phyloP scores from a whole-genome alignment of 1,140 invertebrate genomes.

The Papilio glaucus region DNA sequence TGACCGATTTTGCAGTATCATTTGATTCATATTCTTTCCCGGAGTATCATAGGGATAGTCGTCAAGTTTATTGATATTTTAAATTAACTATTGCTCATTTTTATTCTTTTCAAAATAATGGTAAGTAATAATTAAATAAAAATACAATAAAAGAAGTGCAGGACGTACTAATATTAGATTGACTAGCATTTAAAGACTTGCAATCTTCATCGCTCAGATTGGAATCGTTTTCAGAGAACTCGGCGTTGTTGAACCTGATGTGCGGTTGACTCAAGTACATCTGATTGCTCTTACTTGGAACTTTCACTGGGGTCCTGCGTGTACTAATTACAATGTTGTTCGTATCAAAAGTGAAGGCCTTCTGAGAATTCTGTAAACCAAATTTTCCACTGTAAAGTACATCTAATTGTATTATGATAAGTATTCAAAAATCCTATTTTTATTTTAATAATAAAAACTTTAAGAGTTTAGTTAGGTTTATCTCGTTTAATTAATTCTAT shows the following conservation, averaged over 20 bases:
- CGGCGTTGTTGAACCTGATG: slow-evolving; percentile 62
- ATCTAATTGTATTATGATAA: too few relatives aligned
- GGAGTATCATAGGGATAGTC: too few relatives aligned
- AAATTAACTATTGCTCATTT: too few relatives aligned
- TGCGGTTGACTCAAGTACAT: slow-evolving; percentile 65
- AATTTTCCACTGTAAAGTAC: background rate
- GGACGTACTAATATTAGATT: slow-evolving; percentile 65
- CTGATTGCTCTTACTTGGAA: slow-evolving; percentile 50
- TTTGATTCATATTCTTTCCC: too few relatives aligned
- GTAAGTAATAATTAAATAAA: background rate
- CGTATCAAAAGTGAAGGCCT: slow-evolving; percentile 65
- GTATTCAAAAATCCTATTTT: too few relatives aligned
- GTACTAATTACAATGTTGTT: slow-evolving; percentile 64
- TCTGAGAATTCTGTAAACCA: slow-evolving; percentile 56
- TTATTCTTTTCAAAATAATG: too few relatives aligned
- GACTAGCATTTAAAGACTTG: slow-evolving; percentile 70
- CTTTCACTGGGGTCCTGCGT: slow-evolving; percentile 50
- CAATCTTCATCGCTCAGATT: slow-evolving; percentile 73
- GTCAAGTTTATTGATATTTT: too few relatives aligned
- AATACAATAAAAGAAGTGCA: slow-evolving; percentile 34
- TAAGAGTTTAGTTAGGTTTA: too few relatives aligned
- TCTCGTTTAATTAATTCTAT: too few relatives aligned
- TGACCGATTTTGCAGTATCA: too few relatives aligned
- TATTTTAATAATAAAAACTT: too few relatives aligned
- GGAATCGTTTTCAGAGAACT: slow-evolving; percentile 72